Base-by-base conservation (phyloP, 2,888 invertebrate species). In the Eumacrocentrus americanus region DNA sequence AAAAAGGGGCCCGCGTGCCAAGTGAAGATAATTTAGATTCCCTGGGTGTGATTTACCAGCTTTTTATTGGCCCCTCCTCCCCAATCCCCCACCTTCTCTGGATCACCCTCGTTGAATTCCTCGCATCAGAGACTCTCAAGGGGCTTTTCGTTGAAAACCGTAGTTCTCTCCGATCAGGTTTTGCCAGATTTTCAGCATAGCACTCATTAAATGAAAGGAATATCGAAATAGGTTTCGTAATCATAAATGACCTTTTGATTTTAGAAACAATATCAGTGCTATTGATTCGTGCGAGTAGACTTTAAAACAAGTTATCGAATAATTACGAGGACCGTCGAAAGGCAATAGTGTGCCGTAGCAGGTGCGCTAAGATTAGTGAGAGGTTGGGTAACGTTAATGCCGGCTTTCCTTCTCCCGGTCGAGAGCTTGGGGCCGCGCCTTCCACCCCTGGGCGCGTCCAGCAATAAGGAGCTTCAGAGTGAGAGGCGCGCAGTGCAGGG, bases 21-120 rank as follows among this genome's bases (percentile, higher is more conserved):
- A 47, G 65, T 61, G 58, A 66, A 72, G 73, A 77, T 76, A 76
- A 76, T 77, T 76, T 71, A 74, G 74, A 76, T 76, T 73, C 76
- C 70, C 67, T 53, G 65, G 66, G 69, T 74, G 73, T 72, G 72
- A 75, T 75, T 76, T 77, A 74, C 70, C 66, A 56, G 61, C 58
- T 70, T 74, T 72, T 73, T 74, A 67, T 69, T 68, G 54, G 44
- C 53, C 46, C 57, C 51, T 55, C 52, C 35, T 51, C 52, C 53
- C 46, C 57, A 53, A 52, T 50, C 35, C 47, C 52, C 16, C 52
- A 34, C 48, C 18, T 53, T 29, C 29, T 29, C 5, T 40, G 55
- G n/a, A n/a, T n/a, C n/a, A n/a, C n/a, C n/a, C n/a, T n/a, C n/a
- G n/a, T 56, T 44, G 57, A 61, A 63, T 61, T 55, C 60, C 59